Percentiles rank a stretch among this genome's conserved stretches.
These are phyloP conservation scores for Liolophura sinensis DNA, from an alignment of 1,140 invertebrate species.

Conservation along the genomic window DNA sequence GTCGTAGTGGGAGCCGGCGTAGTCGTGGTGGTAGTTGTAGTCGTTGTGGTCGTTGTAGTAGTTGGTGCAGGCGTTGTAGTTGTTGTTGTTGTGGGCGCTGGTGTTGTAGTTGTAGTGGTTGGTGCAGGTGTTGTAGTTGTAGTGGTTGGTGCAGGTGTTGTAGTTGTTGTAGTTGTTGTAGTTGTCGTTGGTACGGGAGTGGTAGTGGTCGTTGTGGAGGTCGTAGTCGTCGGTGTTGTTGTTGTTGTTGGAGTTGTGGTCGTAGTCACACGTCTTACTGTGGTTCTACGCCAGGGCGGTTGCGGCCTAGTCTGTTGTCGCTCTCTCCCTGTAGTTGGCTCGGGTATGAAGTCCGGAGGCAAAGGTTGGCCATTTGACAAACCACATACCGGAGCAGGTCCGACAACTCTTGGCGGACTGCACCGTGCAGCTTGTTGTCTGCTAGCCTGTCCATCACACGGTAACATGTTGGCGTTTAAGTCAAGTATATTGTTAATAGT, in stretches of 20 bases:
- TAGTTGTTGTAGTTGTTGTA: neutral
- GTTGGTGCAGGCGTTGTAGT: neutral
- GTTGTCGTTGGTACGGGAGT: neutral
- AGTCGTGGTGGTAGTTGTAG: neutral
- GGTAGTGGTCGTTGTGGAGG: neutral
- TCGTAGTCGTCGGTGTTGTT: neutral
- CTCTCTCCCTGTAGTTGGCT: neutral
- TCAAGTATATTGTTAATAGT: no score
- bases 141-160: neutral
- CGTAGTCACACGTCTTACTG: neutral
- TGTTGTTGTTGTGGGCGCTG: neutral
- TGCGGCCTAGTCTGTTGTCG: neutral
- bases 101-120: neutral
- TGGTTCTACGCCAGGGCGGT: neutral
- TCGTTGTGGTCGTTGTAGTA: neutral
- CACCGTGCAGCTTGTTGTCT: no score
- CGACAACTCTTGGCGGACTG: no score
- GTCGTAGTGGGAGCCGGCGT: neutral
- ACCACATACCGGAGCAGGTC: no score
- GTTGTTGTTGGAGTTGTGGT: neutral
- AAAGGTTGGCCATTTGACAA: neutral
- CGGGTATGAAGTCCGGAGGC: neutral
- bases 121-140: neutral
- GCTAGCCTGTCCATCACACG: no score
- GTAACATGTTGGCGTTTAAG: no score